Percentiles rank a stretch among this genome's conserved stretches.
phyloP scores from a whole-genome alignment of 2,797 vertebrate species.

The Acipenser oxyrinchus region DNA sequence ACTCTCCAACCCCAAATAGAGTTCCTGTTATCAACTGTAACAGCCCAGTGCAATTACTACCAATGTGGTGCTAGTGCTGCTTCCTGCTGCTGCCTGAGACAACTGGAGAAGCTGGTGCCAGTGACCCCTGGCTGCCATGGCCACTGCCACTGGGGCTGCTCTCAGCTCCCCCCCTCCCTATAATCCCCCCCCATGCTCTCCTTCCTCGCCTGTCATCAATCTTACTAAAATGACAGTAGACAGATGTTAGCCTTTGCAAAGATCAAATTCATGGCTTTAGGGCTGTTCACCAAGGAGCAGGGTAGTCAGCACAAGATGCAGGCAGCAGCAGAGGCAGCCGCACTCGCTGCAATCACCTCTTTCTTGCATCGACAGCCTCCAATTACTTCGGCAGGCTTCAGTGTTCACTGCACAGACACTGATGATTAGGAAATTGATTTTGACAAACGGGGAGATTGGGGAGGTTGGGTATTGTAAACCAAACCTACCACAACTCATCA shows the following conservation, averaged over 20 bases:
- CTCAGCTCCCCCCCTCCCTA: conserved; percentile 43
- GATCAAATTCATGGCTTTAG: conserved; percentile 93
- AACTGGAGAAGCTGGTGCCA: conserved; percentile 28
- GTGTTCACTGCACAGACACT: conserved; percentile 36
- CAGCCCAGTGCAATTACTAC: conserved; percentile 35
- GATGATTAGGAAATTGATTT: conserved; percentile 53
- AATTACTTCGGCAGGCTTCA: conserved; percentile 51
- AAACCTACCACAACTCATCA: conserved; percentile 3
- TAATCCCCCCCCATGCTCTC: conserved; percentile 38
- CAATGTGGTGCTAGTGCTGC: conserved; percentile 20
- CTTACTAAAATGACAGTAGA: conserved; percentile 97
- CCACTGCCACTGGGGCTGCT: conserved; percentile 29
- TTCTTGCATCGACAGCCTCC: conserved; percentile 37
- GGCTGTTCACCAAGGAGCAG: conserved; percentile 72
- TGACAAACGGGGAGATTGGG: conserved; percentile 51
- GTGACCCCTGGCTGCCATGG: conserved; percentile 35
- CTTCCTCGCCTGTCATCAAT: conserved; percentile 88
- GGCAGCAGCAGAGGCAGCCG: conserved; percentile 57
- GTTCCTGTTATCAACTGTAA: conserved; percentile 34
- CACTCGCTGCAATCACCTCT: conserved; percentile 57
- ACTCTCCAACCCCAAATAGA: conserved; percentile 2
- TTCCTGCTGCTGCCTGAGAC: conserved; percentile 21
- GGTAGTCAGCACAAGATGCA: conserved; percentile 46
- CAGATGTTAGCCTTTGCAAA: conserved; percentile 99
- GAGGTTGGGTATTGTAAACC: conserved; percentile 18